Evolutionary conservation across 2,113 vertebrate genomes (phyloP).

Genomic region (Poecilia latipinna): DNA sequence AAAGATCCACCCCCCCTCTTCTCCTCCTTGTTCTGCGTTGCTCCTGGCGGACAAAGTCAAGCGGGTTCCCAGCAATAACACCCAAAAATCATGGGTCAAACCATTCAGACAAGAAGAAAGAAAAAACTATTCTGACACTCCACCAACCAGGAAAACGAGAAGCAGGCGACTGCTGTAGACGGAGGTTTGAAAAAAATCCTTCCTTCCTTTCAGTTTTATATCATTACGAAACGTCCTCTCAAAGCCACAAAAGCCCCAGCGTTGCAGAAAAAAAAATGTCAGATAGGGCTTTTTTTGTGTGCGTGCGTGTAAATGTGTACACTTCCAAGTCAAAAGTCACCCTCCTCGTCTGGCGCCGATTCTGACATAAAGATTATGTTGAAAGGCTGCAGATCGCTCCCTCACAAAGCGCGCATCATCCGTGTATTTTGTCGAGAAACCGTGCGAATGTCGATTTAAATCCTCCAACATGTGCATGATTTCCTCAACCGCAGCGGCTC

Average conservation of each 20-base stretch:
- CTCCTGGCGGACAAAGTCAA: slow-evolving; percentile 62
- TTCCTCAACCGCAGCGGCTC: slow-evolving; percentile 37
- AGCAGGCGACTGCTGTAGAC: slow-evolving; percentile 58
- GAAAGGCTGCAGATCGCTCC: slow-evolving; percentile 36
- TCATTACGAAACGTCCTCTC: slow-evolving; percentile 81
- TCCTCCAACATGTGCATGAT: slow-evolving; percentile 36
- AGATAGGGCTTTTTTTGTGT: background rate
- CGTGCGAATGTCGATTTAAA: slow-evolving; percentile 47
- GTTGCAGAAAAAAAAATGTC: slow-evolving; percentile 41
- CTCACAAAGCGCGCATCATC: slow-evolving; percentile 21
- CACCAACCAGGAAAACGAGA: slow-evolving; percentile 71
- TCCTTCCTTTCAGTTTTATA: slow-evolving; percentile 80
- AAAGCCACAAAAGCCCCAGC: slow-evolving; percentile 35
- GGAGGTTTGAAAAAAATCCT: slow-evolving; percentile 74
- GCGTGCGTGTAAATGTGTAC: background rate
- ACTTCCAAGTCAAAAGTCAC: slow-evolving; percentile 41
- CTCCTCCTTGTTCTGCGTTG: slow-evolving; percentile 1
- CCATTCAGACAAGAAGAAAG: slow-evolving; percentile 51
- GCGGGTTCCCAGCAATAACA: slow-evolving; percentile 38
- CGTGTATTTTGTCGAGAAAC: slow-evolving; percentile 28
- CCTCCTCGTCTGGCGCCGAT: slow-evolving; percentile 63
- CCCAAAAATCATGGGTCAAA: slow-evolving; percentile 52
- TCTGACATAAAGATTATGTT: slow-evolving; percentile 52
- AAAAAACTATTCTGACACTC: slow-evolving; percentile 66
- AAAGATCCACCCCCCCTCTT: background rate